Evolutionary conservation across 2,888 invertebrate species (phyloP).

Genomic region (Cerceris ruficornis): DNA sequence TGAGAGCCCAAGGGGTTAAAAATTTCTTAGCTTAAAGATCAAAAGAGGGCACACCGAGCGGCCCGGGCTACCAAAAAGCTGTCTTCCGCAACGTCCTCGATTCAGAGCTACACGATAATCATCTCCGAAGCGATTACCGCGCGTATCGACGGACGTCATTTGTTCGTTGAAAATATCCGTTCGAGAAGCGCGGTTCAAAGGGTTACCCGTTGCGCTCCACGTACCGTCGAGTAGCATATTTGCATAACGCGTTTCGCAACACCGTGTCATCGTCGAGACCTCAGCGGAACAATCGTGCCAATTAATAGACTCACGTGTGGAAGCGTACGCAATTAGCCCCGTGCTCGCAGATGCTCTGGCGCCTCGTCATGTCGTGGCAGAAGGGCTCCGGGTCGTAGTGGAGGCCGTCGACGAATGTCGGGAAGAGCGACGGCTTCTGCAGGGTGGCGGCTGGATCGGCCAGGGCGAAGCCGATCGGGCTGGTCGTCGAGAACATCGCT

Average conservation of each 20-base stretch:
- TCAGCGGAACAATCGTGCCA: constrained; percentile 18
- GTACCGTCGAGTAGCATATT: not conserved
- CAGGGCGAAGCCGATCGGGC: constrained; percentile 75
- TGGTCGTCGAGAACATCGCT: constrained; percentile 72
- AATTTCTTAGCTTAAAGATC: no score
- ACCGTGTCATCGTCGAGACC: not conserved
- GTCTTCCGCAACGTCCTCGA: no score
- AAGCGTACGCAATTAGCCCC: constrained; percentile 76
- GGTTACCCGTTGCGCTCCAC: no score
- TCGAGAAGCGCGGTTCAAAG: no score
- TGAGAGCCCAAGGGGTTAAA: not conserved
- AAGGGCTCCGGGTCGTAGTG: constrained; percentile 79
- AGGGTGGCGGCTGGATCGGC: constrained; percentile 76
- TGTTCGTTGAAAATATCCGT: no score
- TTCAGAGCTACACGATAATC: no score
- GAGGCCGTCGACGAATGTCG: constrained; percentile 81
- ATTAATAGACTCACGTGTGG: constrained; percentile 70
- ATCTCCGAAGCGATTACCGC: no score
- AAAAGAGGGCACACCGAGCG: no score
- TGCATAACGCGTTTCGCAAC: not conserved
- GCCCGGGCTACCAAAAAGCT: no score
- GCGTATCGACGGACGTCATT: no score
- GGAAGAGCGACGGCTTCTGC: constrained; percentile 81
- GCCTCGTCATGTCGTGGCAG: constrained; percentile 73
- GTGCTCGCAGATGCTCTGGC: constrained; percentile 75